These are phyloP conservation scores for Potamarius usumacintae DNA, from an alignment of 2,113 vertebrate species.

Conservation along the genomic window DNA sequence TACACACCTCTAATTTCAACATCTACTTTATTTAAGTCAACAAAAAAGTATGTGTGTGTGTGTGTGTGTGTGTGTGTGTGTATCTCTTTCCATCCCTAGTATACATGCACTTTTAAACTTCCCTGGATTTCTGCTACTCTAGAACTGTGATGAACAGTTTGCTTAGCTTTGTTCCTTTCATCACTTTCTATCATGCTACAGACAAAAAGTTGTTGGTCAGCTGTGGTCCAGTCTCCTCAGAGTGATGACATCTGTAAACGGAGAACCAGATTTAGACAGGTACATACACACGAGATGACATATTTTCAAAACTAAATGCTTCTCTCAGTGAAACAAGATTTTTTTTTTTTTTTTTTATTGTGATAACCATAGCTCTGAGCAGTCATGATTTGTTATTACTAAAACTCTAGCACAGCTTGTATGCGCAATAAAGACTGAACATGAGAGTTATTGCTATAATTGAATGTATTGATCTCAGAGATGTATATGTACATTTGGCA, in stretches of 20 bases:
- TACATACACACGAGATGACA: slow-evolving; percentile 19
- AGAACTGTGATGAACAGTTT: neutral
- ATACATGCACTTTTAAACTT: neutral
- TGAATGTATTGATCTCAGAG: neutral
- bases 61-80: neutral
- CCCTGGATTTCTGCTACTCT: neutral
- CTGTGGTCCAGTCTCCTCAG: slow-evolving; percentile 70
- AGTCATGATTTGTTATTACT: no score
- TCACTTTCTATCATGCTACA: slow-evolving; percentile 48
- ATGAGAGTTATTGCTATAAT: neutral
- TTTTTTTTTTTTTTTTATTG: neutral
- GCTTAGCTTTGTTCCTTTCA: neutral
- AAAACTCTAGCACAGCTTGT: neutral
- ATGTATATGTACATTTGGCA: neutral
- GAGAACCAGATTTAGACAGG: slow-evolving; percentile 77
- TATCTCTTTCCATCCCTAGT: neutral
- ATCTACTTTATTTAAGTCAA: neutral
- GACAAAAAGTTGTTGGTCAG: slow-evolving; percentile 80
- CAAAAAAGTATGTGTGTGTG: neutral
- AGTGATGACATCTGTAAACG: slow-evolving; percentile 77
- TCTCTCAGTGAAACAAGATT: neutral
- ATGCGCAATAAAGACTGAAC: neutral
- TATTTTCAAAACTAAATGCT: neutral
- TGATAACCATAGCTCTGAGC: neutral
- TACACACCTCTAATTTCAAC: neutral